Conservation (phyloP, 2,888 invertebrate species). For the Orchesella flavescens region DNA sequence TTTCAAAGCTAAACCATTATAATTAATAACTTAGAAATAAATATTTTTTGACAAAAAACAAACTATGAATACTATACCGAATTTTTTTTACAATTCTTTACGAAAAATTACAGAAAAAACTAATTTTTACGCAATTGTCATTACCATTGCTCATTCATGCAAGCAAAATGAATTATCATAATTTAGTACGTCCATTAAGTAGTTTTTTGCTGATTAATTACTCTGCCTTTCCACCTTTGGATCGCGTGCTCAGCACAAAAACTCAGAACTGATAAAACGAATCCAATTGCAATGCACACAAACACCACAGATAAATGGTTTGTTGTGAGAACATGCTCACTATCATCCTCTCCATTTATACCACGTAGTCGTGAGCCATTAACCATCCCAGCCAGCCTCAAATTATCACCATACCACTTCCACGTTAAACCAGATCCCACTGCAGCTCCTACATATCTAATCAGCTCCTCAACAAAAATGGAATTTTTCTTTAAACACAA, state of each 20-base stretch:
- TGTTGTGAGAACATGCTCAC: neutral
- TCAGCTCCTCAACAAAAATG: slow-evolving; percentile 19
- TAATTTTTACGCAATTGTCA: too few species aligned
- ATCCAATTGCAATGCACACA: neutral
- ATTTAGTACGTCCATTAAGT: too few species aligned
- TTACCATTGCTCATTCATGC: too few species aligned
- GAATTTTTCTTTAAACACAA: slow-evolving; percentile 7
- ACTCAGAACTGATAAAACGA: neutral
- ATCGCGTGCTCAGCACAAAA: neutral
- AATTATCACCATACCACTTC: slow-evolving; percentile 12
- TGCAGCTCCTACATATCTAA: slow-evolving; percentile 19
- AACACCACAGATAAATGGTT: slow-evolving; percentile 22
- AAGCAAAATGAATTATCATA: too few species aligned
- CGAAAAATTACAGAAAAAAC: too few species aligned
- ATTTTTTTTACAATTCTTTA: too few species aligned
- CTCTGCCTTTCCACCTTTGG: too few species aligned
- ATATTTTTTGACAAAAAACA: too few species aligned
- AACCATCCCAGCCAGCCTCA: neutral
- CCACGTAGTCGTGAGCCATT: neutral
- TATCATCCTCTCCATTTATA: neutral
- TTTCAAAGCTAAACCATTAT: too few species aligned
- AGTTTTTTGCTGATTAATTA: too few species aligned
- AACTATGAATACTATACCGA: too few species aligned
- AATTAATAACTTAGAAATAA: too few species aligned
- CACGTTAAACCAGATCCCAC: neutral